Base-by-base conservation (phyloP, 2,888 invertebrate species). In the Vandiemenella viatica region DNA sequence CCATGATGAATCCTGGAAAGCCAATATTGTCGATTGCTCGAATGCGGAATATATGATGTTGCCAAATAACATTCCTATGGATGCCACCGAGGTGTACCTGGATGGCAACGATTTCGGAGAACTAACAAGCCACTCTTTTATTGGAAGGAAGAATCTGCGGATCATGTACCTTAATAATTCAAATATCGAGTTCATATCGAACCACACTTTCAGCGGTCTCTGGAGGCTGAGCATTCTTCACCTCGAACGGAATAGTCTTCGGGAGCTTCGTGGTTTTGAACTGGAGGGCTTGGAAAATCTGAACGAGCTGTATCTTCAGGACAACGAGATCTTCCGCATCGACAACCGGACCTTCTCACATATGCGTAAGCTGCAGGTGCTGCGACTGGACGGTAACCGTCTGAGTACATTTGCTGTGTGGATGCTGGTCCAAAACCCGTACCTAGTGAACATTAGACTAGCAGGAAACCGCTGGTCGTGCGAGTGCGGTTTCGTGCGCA, bases 1-100 rank as follows among this genome's bases (percentile, higher is more conserved):
- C 71, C 90, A 91, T 65, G 92, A 95, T 70, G 85, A 88, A 62
- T 81, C 86, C 48, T 93, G 92, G 90, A 81, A 85, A 17, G 86
- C 88, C 2, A 92, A 92, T 65, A 86, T 92, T 57, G 91, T 92
- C 57, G 89, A 90, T 67, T 92, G 92, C 68, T 87, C 87, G 16
- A 79, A 75, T 50, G 80, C 82, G 23, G 81, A 81, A 52, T 88
- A 88, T 69, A 76, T 79, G 18, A 80, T 79, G 65, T 80, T 91
- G 74, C 91, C 91, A 13, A 82, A 79, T 54, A 80, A 83, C 55
- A 81, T 93, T 59, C 93, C 93, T 52, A 92, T 93, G 90, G 91
- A 92, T 68, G 90, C 92, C 57, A 93, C 93, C 21, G 89, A 91
- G 70, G 80, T 95, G 51, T 91, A 90, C 68, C 76, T 95, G 59